Conservation (phyloP, 2,797 vertebrate genomes). For the Brotula barbata region DNA sequence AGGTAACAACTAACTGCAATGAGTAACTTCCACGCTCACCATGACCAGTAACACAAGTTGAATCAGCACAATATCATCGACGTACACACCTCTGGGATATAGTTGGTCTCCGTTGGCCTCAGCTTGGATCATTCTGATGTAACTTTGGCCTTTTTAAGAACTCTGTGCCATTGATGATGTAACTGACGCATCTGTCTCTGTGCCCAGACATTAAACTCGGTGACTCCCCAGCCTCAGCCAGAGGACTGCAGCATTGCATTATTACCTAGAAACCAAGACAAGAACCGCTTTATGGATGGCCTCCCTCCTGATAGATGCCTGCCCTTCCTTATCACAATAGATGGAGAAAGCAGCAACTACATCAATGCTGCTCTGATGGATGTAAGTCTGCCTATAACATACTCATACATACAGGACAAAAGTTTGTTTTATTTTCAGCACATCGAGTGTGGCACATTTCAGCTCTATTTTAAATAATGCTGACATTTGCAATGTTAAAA, state of each 20-base stretch:
- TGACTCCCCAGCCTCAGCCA: conserved; percentile 96
- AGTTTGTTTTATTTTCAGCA: conserved; percentile 60
- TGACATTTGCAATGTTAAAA: conserved; percentile 3
- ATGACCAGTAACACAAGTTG: too few relatives aligned
- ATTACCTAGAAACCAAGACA: conserved; percentile 98
- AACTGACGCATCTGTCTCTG: conserved; percentile 7
- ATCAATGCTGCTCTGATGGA: conserved; percentile 83
- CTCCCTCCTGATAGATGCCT: conserved; percentile 98
- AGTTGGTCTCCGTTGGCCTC: background rate
- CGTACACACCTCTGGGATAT: too few relatives aligned
- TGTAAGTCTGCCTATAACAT: conserved; percentile 59
- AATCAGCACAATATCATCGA: too few relatives aligned
- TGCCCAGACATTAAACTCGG: conserved; percentile 94
- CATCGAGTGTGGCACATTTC: conserved; percentile 60
- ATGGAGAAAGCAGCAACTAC: conserved; percentile 99
- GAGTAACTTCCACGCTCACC: background rate
- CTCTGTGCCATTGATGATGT: too few relatives aligned
- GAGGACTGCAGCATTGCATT: conserved; percentile 99
- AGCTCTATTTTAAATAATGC: background rate
- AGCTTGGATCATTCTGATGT: background rate
- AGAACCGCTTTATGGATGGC: conserved; percentile 99
- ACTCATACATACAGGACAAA: background rate
- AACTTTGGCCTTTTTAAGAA: background rate
- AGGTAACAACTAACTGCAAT: conserved; percentile 76
- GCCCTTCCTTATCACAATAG: conserved; percentile 98